Conservation (phyloP, 1,140 invertebrate genomes). For the Orussus abietinus region DNA sequence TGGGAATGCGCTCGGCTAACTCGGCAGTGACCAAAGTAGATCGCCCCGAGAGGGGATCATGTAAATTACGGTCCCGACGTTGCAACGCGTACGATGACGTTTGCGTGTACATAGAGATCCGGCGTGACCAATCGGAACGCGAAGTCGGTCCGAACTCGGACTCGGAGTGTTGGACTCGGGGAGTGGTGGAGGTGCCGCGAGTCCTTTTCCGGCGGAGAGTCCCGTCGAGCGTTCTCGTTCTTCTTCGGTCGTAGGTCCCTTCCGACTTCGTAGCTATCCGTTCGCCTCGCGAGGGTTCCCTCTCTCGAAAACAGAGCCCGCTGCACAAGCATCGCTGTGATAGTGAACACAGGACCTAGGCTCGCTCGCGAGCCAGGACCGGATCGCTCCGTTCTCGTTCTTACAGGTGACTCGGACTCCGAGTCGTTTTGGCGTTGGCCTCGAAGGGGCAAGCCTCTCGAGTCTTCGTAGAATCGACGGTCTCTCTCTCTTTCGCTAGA, state of each 20-base stretch:
- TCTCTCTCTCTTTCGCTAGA: too few species aligned
- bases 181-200: conserved; percentile 44
- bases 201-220: conserved; percentile 23
- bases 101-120: conserved; percentile 34
- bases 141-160: conserved; percentile 17
- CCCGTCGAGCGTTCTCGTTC: conserved; percentile 9
- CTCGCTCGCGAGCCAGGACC: too few species aligned
- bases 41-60: conserved; percentile 23
- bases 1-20: conserved; percentile 16
- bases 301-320: conserved; percentile 24
- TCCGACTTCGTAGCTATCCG: conserved; percentile 28
- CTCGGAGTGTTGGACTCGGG: conserved; percentile 24
- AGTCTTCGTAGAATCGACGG: too few species aligned
- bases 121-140: conserved; percentile 8
- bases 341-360: conserved; percentile 53
- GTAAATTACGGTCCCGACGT: conserved; percentile 26
- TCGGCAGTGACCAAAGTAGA: conserved; percentile 30
- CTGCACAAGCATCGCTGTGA: conserved; percentile 46
- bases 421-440: too few species aligned
- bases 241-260: conserved; percentile 23
- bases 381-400: too few species aligned
- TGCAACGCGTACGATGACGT: too few species aligned
- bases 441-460: too few species aligned
- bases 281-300: conserved; percentile 24
- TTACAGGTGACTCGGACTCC: too few species aligned